Evolutionary conservation across 2,888 invertebrate genomes (phyloP), one percentile per base, ranked within the genome.

Genomic region (Drosophila niveifrons): DNA sequence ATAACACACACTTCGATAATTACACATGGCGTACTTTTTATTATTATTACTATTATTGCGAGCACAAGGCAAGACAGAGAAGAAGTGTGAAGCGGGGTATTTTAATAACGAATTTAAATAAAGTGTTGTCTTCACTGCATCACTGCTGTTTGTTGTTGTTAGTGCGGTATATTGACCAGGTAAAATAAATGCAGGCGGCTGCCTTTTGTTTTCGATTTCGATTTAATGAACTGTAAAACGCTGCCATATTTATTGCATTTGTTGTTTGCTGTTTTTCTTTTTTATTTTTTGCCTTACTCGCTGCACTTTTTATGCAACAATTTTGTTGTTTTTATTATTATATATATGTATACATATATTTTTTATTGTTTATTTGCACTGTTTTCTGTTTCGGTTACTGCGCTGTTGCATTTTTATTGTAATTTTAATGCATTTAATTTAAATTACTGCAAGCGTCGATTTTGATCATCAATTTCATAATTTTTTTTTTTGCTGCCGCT

Each of bases 191-290:
- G 70, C 70, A 62, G 86, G 80, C 63, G n/a, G 39, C 48, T 65
- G 68, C 88, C 83, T 84, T 84, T 84, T 84, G 82, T 84, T 88
- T 75, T 47, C 57, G 23, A 57, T 57, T 47, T 88, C 88, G 75
- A 85, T 81, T 85, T 85, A 85, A 85, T 85, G 87, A 88, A 86
- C 85, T 86, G 87, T 80, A 88, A 88, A 85, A 75, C 81, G 75
- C 71, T 78, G 81, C 76, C 84, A 86, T 85, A 88, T 85, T 88
- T 85, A 86, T 85, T 76, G 78, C 78, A 75, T 72, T 76, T 69
- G 39, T 59, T 63, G n/a, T 28, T 23, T 57, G 34, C 10, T 18
- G 10, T 43, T 34, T 57, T 53, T 57, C 15, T 41, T 15, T 15
- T 18, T 43, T 17, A 61, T 65, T 68, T 66, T 50, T 56, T 51